Evolutionary conservation across 2,888 invertebrate species (phyloP).

Genomic region (Seira ritae): DNA sequence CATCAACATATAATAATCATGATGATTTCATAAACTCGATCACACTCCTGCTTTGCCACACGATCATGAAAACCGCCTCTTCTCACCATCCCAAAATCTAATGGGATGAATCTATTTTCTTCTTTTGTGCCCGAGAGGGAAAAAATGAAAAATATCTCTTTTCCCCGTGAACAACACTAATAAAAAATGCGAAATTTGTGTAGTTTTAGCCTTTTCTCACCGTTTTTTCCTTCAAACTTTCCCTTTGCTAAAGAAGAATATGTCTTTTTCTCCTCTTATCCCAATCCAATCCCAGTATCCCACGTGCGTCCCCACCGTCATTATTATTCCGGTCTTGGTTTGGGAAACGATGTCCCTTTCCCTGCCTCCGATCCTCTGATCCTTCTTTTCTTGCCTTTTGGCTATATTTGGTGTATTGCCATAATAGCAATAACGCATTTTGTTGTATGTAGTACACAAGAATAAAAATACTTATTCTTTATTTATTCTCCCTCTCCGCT

Average conservation of each 20-base stretch:
- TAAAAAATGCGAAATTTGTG: background rate
- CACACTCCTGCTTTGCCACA: background rate
- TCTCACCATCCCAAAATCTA: too few relatives aligned
- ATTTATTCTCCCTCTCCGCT: constrained; percentile 47
- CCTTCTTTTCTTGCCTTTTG: too few relatives aligned
- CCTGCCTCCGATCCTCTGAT: too few relatives aligned
- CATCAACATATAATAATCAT: background rate
- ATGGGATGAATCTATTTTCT: too few relatives aligned
- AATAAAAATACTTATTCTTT: constrained; percentile 50
- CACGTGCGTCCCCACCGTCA: constrained; percentile 20
- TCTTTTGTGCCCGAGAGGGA: too few relatives aligned
- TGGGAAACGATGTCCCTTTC: constrained; percentile 36
- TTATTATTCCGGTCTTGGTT: constrained; percentile 62
- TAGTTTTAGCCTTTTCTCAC: background rate
- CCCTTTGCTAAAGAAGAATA: background rate
- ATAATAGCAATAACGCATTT: background rate
- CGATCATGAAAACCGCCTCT: background rate
- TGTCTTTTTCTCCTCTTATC: constrained; percentile 6
- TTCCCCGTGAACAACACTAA: background rate
- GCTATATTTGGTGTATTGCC: too few relatives aligned
- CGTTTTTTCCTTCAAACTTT: background rate
- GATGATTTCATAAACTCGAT: background rate
- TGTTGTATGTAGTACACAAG: background rate
- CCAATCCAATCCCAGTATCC: constrained; percentile 30
- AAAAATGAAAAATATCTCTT: too few relatives aligned